A percentile compares a stretch with the other conserved stretches of the same genome.
These are phyloP conservation scores for Synanthedon tipuliformis DNA, from an alignment of 2,888 invertebrate species.

Conservation along the genomic window DNA sequence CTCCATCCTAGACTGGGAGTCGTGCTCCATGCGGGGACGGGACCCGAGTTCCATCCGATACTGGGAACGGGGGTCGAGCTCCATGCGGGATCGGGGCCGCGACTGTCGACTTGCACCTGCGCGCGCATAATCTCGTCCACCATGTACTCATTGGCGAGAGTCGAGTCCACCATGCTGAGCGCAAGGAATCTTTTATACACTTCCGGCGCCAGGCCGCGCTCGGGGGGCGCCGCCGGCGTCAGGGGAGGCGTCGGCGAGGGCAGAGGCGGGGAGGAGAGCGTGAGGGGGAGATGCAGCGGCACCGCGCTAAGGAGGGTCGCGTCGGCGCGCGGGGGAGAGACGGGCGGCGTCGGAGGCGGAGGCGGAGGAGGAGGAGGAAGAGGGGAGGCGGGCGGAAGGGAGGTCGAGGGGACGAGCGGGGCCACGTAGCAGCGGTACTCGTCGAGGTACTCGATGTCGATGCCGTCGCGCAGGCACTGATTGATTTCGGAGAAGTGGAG, in stretches of 20 bases:
- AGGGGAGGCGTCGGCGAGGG: conserved; percentile 1
- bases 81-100: too few relatives aligned
- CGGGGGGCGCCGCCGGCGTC: background rate
- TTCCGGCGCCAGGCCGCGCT: conserved; percentile 3
- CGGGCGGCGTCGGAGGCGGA: conserved; percentile 1
- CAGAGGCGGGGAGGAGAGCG: background rate
- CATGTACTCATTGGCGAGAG: conserved; percentile 39
- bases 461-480: conserved; percentile 50
- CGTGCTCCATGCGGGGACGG: background rate
- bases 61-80: background rate
- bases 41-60: background rate
- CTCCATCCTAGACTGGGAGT: background rate
- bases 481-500: conserved; percentile 50
- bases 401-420: conserved; percentile 13
- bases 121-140: conserved; percentile 25
- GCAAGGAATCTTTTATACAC: conserved; percentile 32
- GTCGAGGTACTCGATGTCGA: conserved; percentile 49
- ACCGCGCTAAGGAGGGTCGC: background rate
- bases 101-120: background rate
- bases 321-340: background rate
- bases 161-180: conserved; percentile 26
- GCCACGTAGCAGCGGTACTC: conserved; percentile 52
- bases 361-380: conserved; percentile 5
- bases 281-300: background rate
- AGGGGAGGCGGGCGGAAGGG: conserved; percentile 3